phyloP scores from a whole-genome alignment of 2,888 invertebrate genomes.

The Nephrotoma guestfalica region DNA sequence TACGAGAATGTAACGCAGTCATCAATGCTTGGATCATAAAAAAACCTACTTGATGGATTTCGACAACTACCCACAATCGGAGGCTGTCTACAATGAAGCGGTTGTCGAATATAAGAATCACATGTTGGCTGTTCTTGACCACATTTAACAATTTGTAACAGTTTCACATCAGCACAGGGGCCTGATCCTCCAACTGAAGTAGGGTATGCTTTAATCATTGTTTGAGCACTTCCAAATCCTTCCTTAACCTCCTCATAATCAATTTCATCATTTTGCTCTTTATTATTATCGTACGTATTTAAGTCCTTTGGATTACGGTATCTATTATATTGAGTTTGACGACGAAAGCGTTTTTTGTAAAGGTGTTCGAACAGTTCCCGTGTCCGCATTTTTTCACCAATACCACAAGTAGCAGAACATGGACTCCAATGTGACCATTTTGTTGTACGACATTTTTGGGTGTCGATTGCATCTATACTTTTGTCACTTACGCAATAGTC shows the following conservation, averaged over 20 bases:
- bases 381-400: slow-evolving; percentile 49
- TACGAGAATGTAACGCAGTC: slow-evolving; percentile 73
- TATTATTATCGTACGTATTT: not conserved
- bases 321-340: not conserved
- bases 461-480: not conserved
- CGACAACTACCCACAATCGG: slow-evolving; percentile 59
- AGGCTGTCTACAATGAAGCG: slow-evolving; percentile 22
- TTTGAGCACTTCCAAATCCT: not conserved
- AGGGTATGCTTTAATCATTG: not conserved
- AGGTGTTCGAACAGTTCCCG: slow-evolving; percentile 21
- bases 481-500: slow-evolving; percentile 26
- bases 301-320: not conserved
- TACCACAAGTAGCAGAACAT: slow-evolving; percentile 65
- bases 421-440: slow-evolving; percentile 72
- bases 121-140: not conserved
- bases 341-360: not conserved
- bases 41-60: slow-evolving; percentile 72
- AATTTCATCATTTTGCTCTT: not conserved
- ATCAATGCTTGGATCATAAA: slow-evolving; percentile 45
- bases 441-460: slow-evolving; percentile 44
- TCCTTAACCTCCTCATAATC: not conserved
- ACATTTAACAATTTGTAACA: not conserved
- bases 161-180: slow-evolving; percentile 19
- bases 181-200: slow-evolving; percentile 17
- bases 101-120: slow-evolving; percentile 14